phyloP scores from a whole-genome alignment of 2,888 invertebrate genomes.

The Orgyia antiqua region DNA sequence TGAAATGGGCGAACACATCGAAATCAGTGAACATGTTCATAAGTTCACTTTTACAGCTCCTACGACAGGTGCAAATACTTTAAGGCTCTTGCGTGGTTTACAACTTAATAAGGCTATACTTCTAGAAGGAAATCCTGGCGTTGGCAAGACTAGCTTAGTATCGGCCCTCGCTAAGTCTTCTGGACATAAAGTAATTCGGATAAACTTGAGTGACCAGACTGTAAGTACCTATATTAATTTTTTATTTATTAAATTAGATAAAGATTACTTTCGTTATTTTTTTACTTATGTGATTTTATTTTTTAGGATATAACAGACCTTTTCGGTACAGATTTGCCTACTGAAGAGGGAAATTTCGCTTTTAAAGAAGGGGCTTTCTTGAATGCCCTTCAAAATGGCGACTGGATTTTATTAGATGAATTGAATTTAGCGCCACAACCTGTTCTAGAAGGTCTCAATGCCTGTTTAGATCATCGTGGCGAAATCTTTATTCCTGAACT shows the following conservation, averaged over 20 bases:
- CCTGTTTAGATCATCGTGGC: conserved; percentile 97
- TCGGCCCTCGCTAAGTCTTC: conserved; percentile 91
- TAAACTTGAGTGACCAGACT: conserved; percentile 99
- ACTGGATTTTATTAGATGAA: conserved; percentile 99
- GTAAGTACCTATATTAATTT: conserved; percentile 65
- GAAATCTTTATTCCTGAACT: conserved; percentile 98
- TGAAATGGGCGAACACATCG: conserved; percentile 59
- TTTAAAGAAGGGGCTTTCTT: conserved; percentile 98
- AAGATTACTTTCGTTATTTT: background rate
- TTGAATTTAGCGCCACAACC: conserved; percentile 98
- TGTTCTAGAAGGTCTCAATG: conserved; percentile 98
- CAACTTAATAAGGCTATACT: conserved; percentile 95
- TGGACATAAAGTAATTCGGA: conserved; percentile 90
- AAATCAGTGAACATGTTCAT: conserved; percentile 33
- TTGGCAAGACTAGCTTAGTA: conserved; percentile 98
- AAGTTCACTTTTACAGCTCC: conserved; percentile 87
- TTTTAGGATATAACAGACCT: conserved; percentile 95
- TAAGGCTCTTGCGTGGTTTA: conserved; percentile 91
- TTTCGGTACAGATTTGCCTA: conserved; percentile 98
- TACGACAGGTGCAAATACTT: conserved; percentile 88
- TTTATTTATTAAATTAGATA: background rate
- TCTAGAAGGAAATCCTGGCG: conserved; percentile 98
- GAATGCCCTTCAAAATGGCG: conserved; percentile 92
- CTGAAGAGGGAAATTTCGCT: conserved; percentile 95
- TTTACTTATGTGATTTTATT: conserved; percentile 6